Conservation (phyloP, 1,140 invertebrate genomes). For the Drosophila azteca region DNA sequence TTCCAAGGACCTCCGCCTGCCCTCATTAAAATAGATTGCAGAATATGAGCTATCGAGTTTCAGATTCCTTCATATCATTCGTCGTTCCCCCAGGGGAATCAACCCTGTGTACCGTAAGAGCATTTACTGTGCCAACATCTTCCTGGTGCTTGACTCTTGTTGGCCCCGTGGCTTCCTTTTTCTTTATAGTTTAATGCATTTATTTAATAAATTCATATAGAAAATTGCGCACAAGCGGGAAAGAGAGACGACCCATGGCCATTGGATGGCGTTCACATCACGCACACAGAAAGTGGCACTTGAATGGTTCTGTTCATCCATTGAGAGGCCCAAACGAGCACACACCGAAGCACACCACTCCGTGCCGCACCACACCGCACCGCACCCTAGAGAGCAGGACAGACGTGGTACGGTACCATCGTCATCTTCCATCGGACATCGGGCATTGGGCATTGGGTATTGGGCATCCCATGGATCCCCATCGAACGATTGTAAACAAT, state of each 20-base stretch:
- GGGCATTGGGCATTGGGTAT: too few species aligned
- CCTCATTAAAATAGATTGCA: too few species aligned
- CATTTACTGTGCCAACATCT: conserved; percentile 11
- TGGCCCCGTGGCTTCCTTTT: conserved; percentile 18
- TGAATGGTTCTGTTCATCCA: conserved; percentile 54
- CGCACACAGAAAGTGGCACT: conserved; percentile 73
- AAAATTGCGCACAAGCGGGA: conserved; percentile 39
- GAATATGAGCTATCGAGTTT: too few species aligned
- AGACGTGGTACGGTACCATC: not conserved
- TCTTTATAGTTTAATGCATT: conserved; percentile 73
- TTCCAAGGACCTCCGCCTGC: too few species aligned
- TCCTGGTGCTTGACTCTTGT: too few species aligned
- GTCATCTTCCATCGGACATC: too few species aligned
- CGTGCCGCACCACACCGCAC: conserved; percentile 1
- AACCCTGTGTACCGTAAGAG: not conserved
- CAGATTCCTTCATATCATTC: too few species aligned
- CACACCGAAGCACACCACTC: not conserved
- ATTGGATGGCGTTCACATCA: conserved; percentile 33
- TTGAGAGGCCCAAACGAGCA: conserved; percentile 16
- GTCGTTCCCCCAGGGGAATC: too few species aligned
- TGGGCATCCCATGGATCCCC: not conserved
- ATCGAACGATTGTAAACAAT: conserved; percentile 71
- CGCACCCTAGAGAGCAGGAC: not conserved
- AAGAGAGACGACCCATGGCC: not conserved
- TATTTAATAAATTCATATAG: conserved; percentile 80